Percentiles rank a stretch among this genome's conserved stretches.
phyloP scores from a whole-genome alignment of 1,140 invertebrate genomes.

The Eurosta solidaginis region DNA sequence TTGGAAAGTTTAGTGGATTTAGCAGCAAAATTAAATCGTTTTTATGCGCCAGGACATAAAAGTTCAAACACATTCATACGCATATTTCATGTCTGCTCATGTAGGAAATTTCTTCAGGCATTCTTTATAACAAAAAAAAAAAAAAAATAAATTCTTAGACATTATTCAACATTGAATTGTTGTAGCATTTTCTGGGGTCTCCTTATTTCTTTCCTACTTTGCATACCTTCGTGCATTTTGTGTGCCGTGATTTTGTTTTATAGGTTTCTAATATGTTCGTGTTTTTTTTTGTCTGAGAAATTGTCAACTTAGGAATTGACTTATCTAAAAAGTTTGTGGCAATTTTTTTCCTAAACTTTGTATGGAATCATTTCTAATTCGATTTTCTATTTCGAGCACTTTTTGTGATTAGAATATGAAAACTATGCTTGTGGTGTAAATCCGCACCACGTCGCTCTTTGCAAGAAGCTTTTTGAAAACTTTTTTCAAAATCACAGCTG shows the following conservation, averaged over 20 bases:
- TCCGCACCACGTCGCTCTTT: no score
- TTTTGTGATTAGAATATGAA: no score
- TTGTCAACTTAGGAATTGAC: conserved; percentile 17
- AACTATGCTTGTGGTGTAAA: no score
- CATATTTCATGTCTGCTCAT: background rate
- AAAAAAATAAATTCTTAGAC: conserved; percentile 7
- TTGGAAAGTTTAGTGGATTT: background rate
- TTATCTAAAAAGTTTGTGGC: conserved; percentile 22
- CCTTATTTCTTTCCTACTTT: background rate
- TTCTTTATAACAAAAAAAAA: no score
- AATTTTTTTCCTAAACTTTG: conserved; percentile 5
- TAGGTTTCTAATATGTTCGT: background rate
- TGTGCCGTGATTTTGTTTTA: background rate
- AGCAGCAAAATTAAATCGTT: conserved; percentile 1
- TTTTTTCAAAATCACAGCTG: no score
- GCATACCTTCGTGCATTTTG: background rate
- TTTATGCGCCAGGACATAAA: background rate
- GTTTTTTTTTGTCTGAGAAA: background rate
- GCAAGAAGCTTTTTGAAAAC: no score
- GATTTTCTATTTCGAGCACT: no score
- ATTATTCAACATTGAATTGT: background rate
- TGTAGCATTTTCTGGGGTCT: background rate
- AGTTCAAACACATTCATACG: background rate
- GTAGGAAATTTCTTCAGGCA: background rate
- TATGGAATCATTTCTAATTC: no score